These are phyloP conservation scores for Budorcas taxicolor DNA, from an alignment of 2,113 vertebrate species.

Conservation along the genomic window DNA sequence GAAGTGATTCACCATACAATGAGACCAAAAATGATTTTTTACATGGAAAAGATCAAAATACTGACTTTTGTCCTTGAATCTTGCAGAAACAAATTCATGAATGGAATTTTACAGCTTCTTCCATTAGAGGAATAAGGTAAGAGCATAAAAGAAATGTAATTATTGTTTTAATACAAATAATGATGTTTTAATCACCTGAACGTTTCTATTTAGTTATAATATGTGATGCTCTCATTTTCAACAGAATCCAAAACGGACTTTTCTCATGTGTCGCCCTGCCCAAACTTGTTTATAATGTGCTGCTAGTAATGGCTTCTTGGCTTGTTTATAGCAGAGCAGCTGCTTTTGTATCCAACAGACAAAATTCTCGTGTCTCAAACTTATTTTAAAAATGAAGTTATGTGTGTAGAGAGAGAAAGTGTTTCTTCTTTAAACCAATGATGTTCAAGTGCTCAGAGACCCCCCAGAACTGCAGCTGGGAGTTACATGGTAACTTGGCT, in stretches of 20 bases:
- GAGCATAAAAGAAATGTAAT: constrained; percentile 54
- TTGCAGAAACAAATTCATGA: constrained; percentile 93
- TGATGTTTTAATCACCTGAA: not conserved
- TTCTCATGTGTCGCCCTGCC: not conserved
- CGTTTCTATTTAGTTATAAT: not conserved
- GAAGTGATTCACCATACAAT: not conserved
- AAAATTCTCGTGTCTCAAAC: not conserved
- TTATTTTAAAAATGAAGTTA: not conserved
- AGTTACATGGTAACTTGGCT: not conserved
- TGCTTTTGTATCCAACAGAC: not conserved
- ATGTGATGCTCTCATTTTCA: constrained; percentile 14
- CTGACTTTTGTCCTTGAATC: constrained; percentile 56
- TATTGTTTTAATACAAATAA: constrained; percentile 25
- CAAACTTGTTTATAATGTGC: not conserved
- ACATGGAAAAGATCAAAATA: constrained; percentile 37
- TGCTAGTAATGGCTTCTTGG: not conserved
- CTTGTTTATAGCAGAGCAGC: not conserved
- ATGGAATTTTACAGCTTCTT: constrained; percentile 94
- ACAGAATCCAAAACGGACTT: not conserved
- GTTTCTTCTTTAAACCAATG: not conserved
- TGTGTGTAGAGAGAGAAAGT: not conserved
- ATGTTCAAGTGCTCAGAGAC: not conserved
- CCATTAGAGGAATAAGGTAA: constrained; percentile 96
- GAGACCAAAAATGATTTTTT: constrained; percentile 2
- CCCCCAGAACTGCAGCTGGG: not conserved